Base-by-base conservation (phyloP, 2,113 vertebrate genomes). In the Jacana jacana region DNA sequence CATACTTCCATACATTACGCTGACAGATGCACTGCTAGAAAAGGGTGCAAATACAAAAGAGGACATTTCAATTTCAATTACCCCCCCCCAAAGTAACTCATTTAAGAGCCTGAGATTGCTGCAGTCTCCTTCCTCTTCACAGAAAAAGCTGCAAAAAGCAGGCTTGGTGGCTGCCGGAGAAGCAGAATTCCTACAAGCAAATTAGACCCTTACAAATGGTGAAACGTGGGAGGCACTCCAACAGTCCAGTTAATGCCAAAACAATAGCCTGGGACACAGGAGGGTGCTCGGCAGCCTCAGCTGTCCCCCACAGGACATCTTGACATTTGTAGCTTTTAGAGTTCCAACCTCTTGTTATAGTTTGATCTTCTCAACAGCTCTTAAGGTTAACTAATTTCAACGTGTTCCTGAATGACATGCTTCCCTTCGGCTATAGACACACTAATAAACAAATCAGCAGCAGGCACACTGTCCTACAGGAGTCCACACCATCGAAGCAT, bases 71-170 rank as follows among this genome's bases (percentile, higher is more conserved):
- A 31, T 79, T 82, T 63, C 27, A 46, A 54, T 13, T 52, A 27
- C n/a, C n/a, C n/a, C n/a, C n/a, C n/a, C n/a, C n/a, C n/a, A 22
- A 35, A 0, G 13, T 55, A 64, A 68, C 35, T 78, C 0, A 0
- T 58, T 75, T 68, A 87, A 84, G 35, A 92, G 27, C 30, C n/a
- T 11, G 9, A 60, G 72, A 91, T 23, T 69, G 73, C 61, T 61
- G 42, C 20, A 60, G 27, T 23, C 27, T 68, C 39, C 28, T 75
- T 51, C 49, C 24, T 87, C 58, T 76, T 58, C 54, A 58, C 49
- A 40, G 58, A 69, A 95, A 78, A 85, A 69, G 44, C 65, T 89
- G 22, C 28, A 69, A 24, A 37, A 8, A 58, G 40, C 54, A 77
- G 16, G 14, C 63, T 39, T 75, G 46, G 73, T 37, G 63, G 24